Base-by-base conservation (phyloP, 2,797 vertebrate species). In the Denticeps clupeoides region DNA sequence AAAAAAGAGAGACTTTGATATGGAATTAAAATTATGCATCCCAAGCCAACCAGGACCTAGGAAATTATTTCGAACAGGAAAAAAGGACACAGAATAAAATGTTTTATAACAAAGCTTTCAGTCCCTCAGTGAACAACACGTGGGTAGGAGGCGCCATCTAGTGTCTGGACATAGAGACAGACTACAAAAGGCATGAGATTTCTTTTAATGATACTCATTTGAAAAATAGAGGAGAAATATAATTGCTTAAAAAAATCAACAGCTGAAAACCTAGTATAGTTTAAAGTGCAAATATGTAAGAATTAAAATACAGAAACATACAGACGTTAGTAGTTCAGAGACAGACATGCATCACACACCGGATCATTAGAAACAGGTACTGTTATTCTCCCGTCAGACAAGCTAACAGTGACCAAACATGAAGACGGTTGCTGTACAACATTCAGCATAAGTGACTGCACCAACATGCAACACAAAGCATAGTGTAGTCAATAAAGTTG, bases 241-340 rank as follows among this genome's bases (percentile, higher is more conserved):
- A 68, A 37, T 75, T 13, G 69, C 81, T 51, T 51, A 56, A 56
- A 51, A 31, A 53, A 57, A 64, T 73, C 55, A 78, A 86, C 80
- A 86, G 75, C 71, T 83, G 83, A 68, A 65, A 75, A 74, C 82
- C 59, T 74, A 80, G 83, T 78, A 5, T 70, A 47, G 60, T 84
- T 84, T 78, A 70, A 85, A 82, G 81, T 82, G 68, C 56, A 56
- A 56, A 81, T 79, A 82, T 53, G 55, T 55, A 41, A 42, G 43
- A 40, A 5, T 7, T 18, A 12, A 41, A 59, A 64, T 53, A 63
- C 63, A 70, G 64, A 15, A 38, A 21, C 9, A 4, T 31, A 7
- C 8, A 10, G 26, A 8, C 37, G 29, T 23, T 26, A 42, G 41
- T 28, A 10, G 13, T 27, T 18, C 9, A 72, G 68, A 60, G 47